Evolutionary conservation across 2,113 vertebrate genomes (phyloP).

Genomic region (Campylomormyrus tamandua): DNA sequence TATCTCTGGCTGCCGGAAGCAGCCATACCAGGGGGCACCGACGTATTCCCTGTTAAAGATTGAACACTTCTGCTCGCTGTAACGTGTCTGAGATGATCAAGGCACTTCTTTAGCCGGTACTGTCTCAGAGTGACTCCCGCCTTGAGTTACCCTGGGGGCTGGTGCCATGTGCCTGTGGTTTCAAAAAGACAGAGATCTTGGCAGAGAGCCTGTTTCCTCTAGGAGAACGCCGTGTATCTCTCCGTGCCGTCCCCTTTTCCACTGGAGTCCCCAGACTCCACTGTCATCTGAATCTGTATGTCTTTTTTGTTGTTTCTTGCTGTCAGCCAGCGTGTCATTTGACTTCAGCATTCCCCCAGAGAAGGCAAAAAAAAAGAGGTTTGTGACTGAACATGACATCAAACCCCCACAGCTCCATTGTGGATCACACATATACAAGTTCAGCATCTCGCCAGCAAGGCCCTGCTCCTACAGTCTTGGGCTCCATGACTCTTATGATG

Average conservation of each 20-base stretch:
- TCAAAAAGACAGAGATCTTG: constrained; percentile 12
- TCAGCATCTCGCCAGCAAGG: background rate
- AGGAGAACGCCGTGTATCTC: background rate
- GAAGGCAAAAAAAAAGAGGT: background rate
- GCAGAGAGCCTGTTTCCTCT: constrained; percentile 1
- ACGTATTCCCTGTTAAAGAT: background rate
- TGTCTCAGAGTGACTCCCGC: constrained; percentile 7
- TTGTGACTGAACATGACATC: constrained; percentile 8
- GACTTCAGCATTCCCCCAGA: constrained; percentile 2
- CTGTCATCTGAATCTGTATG: background rate
- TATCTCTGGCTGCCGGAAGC: background rate
- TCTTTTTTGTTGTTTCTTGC: background rate
- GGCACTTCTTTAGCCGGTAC: background rate
- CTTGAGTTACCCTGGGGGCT: constrained; percentile 8
- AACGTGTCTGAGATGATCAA: constrained; percentile 1
- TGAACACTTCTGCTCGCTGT: background rate
- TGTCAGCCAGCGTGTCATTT: background rate
- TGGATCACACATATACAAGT: background rate
- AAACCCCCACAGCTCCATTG: background rate
- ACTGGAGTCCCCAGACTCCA: background rate
- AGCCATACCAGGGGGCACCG: background rate
- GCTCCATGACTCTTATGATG: too few species aligned
- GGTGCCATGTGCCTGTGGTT: constrained; percentile 2
- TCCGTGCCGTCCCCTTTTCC: background rate
- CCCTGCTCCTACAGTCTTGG: background rate